These are phyloP conservation scores for Cryptotis parvus DNA, from an alignment of 2,113 vertebrate species.

Conservation along the genomic window DNA sequence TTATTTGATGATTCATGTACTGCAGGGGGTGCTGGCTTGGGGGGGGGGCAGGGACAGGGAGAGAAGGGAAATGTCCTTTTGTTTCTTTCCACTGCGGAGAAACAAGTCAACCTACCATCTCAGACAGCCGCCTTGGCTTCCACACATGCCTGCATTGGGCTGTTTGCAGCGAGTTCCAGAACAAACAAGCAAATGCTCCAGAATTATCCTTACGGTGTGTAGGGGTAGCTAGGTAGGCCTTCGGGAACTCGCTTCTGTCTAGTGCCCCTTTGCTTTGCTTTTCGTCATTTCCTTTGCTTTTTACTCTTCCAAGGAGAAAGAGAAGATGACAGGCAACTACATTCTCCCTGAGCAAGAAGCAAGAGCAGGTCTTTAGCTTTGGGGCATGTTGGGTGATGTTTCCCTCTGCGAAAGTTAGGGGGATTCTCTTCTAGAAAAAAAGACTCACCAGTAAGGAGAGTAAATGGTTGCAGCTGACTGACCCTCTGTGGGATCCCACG, in stretches of 20 bases:
- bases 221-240: background rate
- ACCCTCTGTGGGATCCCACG: background rate
- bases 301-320: background rate
- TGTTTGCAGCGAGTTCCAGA: slow-evolving; percentile 24
- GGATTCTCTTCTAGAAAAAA: slow-evolving; percentile 60
- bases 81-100: slow-evolving; percentile 51
- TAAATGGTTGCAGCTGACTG: slow-evolving; percentile 66
- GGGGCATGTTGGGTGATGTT: slow-evolving; percentile 28
- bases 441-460: slow-evolving; percentile 5
- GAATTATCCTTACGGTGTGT: slow-evolving; percentile 54
- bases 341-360: background rate
- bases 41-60: background rate
- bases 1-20: slow-evolving; percentile 67
- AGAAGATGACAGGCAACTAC: slow-evolving; percentile 4
- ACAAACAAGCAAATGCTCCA: slow-evolving; percentile 23
- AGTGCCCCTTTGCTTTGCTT: background rate
- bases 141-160: background rate
- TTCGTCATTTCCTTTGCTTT: background rate
- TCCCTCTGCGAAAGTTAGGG: slow-evolving; percentile 42
- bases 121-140: slow-evolving; percentile 19
- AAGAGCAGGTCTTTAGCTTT: slow-evolving; percentile 55
- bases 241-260: slow-evolving; percentile 37
- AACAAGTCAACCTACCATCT: slow-evolving; percentile 2
- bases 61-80: slow-evolving; percentile 46
- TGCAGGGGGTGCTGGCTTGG: slow-evolving; percentile 63